Evolutionary conservation across 1,140 invertebrate genomes (phyloP).

Genomic region (Drosophila fuyamai): DNA sequence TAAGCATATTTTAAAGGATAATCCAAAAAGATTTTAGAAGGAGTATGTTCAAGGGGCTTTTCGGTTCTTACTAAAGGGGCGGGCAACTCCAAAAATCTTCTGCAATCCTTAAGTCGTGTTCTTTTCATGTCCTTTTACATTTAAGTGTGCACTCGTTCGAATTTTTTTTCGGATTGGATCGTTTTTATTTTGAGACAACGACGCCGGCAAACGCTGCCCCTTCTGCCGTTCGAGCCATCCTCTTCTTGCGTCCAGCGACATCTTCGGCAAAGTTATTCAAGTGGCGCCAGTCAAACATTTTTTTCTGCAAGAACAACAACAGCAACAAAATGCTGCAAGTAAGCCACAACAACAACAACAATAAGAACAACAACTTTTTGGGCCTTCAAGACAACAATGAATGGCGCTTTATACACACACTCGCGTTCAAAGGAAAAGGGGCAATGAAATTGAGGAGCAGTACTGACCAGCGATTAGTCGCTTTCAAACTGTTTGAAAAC

Average conservation of each 20-base stretch:
- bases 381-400: constrained; percentile 45
- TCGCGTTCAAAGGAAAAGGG: background rate
- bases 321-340: constrained; percentile 35
- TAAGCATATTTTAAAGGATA: too few species aligned
- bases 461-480: constrained; percentile 26
- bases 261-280: constrained; percentile 77
- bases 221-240: background rate
- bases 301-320: constrained; percentile 50
- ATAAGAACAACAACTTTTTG: constrained; percentile 48
- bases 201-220: constrained; percentile 24
- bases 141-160: constrained; percentile 80
- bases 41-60: background rate
- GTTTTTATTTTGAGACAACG: constrained; percentile 73
- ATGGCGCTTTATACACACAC: constrained; percentile 38
- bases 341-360: constrained; percentile 17
- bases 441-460: too few species aligned
- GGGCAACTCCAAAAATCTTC: background rate
- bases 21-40: background rate
- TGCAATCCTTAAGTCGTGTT: constrained; percentile 70
- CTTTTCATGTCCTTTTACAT: constrained; percentile 81
- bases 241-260: constrained; percentile 31
- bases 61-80: background rate
- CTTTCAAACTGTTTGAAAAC: constrained; percentile 38
- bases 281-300: constrained; percentile 81
- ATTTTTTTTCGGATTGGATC: constrained; percentile 73